These are phyloP conservation scores for Habroteleia sp. DNA, from an alignment of 2,888 invertebrate species.

Conservation along the genomic window DNA sequence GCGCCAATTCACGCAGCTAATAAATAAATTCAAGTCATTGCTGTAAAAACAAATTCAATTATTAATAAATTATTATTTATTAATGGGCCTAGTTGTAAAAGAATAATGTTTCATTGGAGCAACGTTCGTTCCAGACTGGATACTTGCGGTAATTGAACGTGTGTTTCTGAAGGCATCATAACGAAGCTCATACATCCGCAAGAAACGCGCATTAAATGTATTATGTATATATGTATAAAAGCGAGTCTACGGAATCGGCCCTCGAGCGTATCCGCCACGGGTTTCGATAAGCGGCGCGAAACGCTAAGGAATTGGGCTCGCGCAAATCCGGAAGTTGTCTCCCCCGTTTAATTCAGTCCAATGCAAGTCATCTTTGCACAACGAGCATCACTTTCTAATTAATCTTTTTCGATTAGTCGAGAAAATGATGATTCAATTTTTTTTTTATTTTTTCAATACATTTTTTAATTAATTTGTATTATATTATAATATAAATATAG, in stretches of 20 bases:
- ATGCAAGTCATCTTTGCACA: conserved; percentile 20
- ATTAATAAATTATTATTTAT: too few relatives aligned
- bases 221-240: conserved; percentile 55
- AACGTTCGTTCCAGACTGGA: conserved; percentile 79
- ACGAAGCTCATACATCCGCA: conserved; percentile 42
- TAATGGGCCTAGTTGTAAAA: too few relatives aligned
- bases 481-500: too few relatives aligned
- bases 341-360: conserved; percentile 9
- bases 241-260: conserved; percentile 49
- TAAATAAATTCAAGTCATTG: too few relatives aligned
- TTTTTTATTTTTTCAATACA: background rate
- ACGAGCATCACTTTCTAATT: conserved; percentile 39
- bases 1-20: too few relatives aligned
- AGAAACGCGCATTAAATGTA: conserved; percentile 54
- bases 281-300: conserved; percentile 42
- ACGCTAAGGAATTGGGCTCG: conserved; percentile 29
- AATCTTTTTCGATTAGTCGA: background rate
- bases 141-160: conserved; percentile 63
- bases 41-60: too few relatives aligned
- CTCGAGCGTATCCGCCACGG: conserved; percentile 51
- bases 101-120: conserved; percentile 73
- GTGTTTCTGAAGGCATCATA: conserved; percentile 55
- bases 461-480: too few relatives aligned
- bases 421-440: background rate
- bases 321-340: conserved; percentile 25